Evolutionary conservation across 2,888 invertebrate species (phyloP).

Genomic region (Acanthosepion pharaonis): DNA sequence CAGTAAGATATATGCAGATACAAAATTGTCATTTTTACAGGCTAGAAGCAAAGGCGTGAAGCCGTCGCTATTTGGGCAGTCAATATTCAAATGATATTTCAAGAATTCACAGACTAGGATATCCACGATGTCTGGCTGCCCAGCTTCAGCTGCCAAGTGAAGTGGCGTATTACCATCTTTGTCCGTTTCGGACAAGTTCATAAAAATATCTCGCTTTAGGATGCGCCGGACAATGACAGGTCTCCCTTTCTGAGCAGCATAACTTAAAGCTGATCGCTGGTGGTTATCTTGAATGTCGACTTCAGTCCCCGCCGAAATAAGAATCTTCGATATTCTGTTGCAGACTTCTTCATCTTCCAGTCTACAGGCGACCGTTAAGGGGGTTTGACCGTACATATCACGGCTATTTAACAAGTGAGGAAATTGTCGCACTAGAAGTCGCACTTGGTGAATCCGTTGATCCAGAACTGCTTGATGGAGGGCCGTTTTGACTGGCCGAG

Average conservation of each 20-base stretch:
- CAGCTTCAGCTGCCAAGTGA: slow-evolving; percentile 68
- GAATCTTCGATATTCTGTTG: slow-evolving; percentile 68
- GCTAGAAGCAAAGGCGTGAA: slow-evolving; percentile 71
- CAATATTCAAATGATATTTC: slow-evolving; percentile 68
- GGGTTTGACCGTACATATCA: slow-evolving; percentile 71
- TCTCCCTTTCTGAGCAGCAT: slow-evolving; percentile 70
- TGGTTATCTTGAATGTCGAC: slow-evolving; percentile 67
- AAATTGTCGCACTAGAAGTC: slow-evolving; percentile 70
- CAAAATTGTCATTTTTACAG: slow-evolving; percentile 70
- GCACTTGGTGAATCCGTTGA: slow-evolving; percentile 70
- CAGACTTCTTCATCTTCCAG: slow-evolving; percentile 67
- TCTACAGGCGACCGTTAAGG: slow-evolving; percentile 72
- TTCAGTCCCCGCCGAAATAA: slow-evolving; percentile 65
- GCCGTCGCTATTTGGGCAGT: slow-evolving; percentile 68
- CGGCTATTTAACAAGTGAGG: slow-evolving; percentile 65
- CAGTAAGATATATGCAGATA: slow-evolving; percentile 66
- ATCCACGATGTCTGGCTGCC: slow-evolving; percentile 66
- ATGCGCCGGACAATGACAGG: slow-evolving; percentile 64
- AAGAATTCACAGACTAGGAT: slow-evolving; percentile 59
- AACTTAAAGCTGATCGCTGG: slow-evolving; percentile 70
- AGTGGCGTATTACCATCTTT: slow-evolving; percentile 72
- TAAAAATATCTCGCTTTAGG: slow-evolving; percentile 63
- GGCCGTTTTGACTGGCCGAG: slow-evolving; percentile 71
- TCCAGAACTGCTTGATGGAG: slow-evolving; percentile 73
- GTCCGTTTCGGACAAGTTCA: slow-evolving; percentile 69